Evolutionary conservation across 2,113 vertebrate genomes (phyloP), one percentile per base, ranked within the genome.

Genomic region (Glaucidium brasilianum): DNA sequence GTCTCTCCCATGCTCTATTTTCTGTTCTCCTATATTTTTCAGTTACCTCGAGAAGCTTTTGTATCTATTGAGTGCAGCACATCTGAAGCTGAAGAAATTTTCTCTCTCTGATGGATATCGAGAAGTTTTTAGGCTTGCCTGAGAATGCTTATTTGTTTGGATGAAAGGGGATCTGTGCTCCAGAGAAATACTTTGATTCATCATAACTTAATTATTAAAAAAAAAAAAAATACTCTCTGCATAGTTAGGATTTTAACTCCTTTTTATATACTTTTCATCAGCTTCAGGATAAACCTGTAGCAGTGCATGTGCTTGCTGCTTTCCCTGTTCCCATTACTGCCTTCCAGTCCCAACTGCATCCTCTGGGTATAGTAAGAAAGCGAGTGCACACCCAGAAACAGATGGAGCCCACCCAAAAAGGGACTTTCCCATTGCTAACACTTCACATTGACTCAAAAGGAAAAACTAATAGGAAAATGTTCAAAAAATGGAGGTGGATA

Each of bases 331-430:
- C 71, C 71, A 15, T 30, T 53, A 11, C 74, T 88, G 71, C 80
- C 39, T 82, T 91, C 84, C n/a, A 90, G 63, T 73, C 49, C 92
- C 77, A 68, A 2, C 6, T 82, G 43, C 78, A 43, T 85, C 63
- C 72, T 73, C 69, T 47, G 90, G 93, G 81, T 66, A 85, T 55
- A 75, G 71, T 76, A 25, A 53, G 74, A 45, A 76, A 87, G 75
- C 43, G 34, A 92, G 53, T 0, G 0, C 58, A 76, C 92, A 59
- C 91, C 86, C 91, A 93, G 75, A 93, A 93, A 82, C 93, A 94
- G 90, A 93, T 93, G 96, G 93, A 96, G 62, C 85, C 82, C 78
- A 85, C 92, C 58, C 90, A 76, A 92, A 95, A 93, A 59, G 88
- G 83, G 62, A 66, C 59, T 74, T 90, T 63, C 47, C 82, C 21